These are phyloP conservation scores for Argentina silus DNA, from an alignment of 2,797 vertebrate genomes.

Conservation along the genomic window DNA sequence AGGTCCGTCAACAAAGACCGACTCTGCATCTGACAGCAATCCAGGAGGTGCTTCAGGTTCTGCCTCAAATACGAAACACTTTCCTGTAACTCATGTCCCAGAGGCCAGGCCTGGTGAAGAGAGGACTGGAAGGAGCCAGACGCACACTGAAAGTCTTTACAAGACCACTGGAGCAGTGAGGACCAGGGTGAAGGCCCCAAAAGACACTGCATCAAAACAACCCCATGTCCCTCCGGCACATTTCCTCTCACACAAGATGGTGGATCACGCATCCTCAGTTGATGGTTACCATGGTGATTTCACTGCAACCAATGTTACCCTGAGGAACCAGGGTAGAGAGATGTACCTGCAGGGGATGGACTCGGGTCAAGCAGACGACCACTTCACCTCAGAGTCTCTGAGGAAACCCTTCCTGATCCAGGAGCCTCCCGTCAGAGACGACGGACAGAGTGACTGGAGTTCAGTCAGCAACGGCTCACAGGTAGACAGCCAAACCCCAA, in stretches of 20 bases:
- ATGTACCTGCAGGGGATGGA: constrained; percentile 53
- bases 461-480: constrained; percentile 57
- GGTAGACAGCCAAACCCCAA: constrained; percentile 11
- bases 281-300: constrained; percentile 10
- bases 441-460: constrained; percentile 72
- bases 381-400: constrained; percentile 37
- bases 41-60: constrained; percentile 26
- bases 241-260: constrained; percentile 24
- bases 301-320: constrained; percentile 17
- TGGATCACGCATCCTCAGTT: neutral
- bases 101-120: constrained; percentile 39
- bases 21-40: constrained; percentile 30
- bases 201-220: constrained; percentile 4
- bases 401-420: constrained; percentile 51
- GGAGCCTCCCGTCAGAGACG: constrained; percentile 82
- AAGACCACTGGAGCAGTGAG: constrained; percentile 9
- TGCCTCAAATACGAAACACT: constrained; percentile 38
- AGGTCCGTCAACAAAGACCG: constrained; percentile 37
- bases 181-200: constrained; percentile 1
- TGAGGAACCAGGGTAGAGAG: constrained; percentile 64
- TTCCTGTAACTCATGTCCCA: constrained; percentile 22
- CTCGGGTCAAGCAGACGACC: constrained; percentile 29
- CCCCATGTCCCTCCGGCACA: neutral
- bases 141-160: constrained; percentile 27
- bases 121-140: constrained; percentile 25